Conservation (phyloP, 2,888 invertebrate species). For the Dendrolimus pini region DNA sequence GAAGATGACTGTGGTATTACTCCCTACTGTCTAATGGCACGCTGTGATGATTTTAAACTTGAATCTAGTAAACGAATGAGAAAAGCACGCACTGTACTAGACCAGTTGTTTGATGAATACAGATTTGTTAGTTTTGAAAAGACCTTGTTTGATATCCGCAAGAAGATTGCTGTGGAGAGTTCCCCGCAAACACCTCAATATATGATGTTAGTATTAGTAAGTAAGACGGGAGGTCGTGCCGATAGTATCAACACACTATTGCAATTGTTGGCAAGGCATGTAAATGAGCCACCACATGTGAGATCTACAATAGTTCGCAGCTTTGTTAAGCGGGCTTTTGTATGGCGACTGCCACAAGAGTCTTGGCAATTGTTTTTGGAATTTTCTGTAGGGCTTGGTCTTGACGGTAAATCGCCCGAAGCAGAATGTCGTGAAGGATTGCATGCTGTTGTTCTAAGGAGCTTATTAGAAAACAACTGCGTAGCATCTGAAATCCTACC, state of each 20-base stretch:
- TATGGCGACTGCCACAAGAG: slow-evolving; percentile 37
- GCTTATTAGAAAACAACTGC: slow-evolving; percentile 21
- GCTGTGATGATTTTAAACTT: too few relatives aligned
- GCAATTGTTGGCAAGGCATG: slow-evolving; percentile 25
- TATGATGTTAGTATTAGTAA: slow-evolving; percentile 49
- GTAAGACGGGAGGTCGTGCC: slow-evolving; percentile 43
- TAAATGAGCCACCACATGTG: slow-evolving; percentile 39
- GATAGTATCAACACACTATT: slow-evolving; percentile 31
- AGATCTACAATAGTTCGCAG: slow-evolving; percentile 46
- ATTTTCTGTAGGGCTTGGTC: slow-evolving; percentile 38
- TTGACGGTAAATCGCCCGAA: slow-evolving; percentile 34
- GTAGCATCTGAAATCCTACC: slow-evolving; percentile 17
- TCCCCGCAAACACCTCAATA: slow-evolving; percentile 34
- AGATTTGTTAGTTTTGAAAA: slow-evolving; percentile 38
- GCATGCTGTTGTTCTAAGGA: slow-evolving; percentile 41
- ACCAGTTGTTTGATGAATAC: slow-evolving; percentile 39
- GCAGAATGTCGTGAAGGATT: slow-evolving; percentile 41
- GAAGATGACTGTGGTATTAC: too few relatives aligned
- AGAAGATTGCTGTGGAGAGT: slow-evolving; percentile 27
- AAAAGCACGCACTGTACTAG: slow-evolving; percentile 23
- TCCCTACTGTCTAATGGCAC: too few relatives aligned
- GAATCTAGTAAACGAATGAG: background rate
- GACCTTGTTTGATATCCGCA: slow-evolving; percentile 35
- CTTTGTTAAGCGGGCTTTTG: slow-evolving; percentile 37
- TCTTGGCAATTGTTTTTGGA: slow-evolving; percentile 35